Percentiles rank a stretch among this genome's conserved stretches.
These are phyloP conservation scores for Hyposoter didymator DNA, from an alignment of 2,888 invertebrate genomes.

Conservation along the genomic window DNA sequence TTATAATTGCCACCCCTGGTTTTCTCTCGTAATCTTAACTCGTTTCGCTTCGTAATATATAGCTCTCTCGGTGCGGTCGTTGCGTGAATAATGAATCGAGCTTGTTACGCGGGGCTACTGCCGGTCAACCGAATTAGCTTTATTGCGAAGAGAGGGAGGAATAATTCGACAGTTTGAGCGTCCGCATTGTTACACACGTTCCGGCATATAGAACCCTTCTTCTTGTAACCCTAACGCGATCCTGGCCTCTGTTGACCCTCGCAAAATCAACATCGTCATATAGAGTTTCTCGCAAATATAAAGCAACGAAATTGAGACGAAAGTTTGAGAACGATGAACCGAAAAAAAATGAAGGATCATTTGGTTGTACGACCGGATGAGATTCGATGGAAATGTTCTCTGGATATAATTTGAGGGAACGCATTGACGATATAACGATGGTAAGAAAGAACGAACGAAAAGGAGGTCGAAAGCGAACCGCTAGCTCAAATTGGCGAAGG, in stretches of 20 bases:
- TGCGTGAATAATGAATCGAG: slow-evolving; percentile 73
- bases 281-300: background rate
- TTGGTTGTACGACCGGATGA: background rate
- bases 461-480: slow-evolving; percentile 53
- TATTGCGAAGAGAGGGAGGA: slow-evolving; percentile 14
- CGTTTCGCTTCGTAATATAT: slow-evolving; percentile 65
- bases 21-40: slow-evolving; percentile 1
- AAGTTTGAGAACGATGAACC: background rate
- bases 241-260: background rate
- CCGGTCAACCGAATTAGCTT: slow-evolving; percentile 73
- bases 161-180: slow-evolving; percentile 44
- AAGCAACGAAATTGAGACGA: background rate
- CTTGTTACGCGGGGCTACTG: slow-evolving; percentile 68
- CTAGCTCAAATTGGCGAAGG: slow-evolving; percentile 37
- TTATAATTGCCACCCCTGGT: background rate
- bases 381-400: background rate
- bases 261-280: background rate
- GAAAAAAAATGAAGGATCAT: background rate
- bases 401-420: background rate
- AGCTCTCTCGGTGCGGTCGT: slow-evolving; percentile 57
- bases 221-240: background rate
- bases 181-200: slow-evolving; percentile 31
- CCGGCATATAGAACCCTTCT: background rate
- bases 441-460: background rate
- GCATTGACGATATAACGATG: background rate